Base-by-base conservation (phyloP, 2,797 vertebrate species). In the Rhabdophis nuchalis region DNA sequence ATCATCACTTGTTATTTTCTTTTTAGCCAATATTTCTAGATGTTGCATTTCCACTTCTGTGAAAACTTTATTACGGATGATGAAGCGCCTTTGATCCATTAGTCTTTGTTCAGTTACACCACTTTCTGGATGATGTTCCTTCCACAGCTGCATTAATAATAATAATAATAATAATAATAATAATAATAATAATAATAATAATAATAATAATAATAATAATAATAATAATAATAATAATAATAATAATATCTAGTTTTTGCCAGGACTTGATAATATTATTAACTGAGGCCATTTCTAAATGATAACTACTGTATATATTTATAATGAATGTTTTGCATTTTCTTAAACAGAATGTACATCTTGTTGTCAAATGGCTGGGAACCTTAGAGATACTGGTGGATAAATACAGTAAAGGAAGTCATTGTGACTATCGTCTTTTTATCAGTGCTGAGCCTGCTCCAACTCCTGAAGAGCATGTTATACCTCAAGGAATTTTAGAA, bases 401-500 rank as follows among this genome's bases (percentile, higher is more conserved):
- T 68, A 95, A 93, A 20, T 95, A 96, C 46, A 97, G 96, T 10
- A 94, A 90, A 56, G 96, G 95, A 93, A 96, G 98, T 94, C 97
- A 98, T 93, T 90, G 94, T 85, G 96, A 98, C 96, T 98, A 97
- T 95, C 95, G 95, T 90, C 97, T 98, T 93, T 99, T 98, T 94
- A 96, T 98, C 96, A 98, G 97, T 1, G 98, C 98, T 5, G 97
- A 98, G 95, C 96, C 97, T 52, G 97, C 97, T 27, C 92, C 96
- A 25, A 94, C 90, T 9, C 96, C 97, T 7, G 96, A 98, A 82
- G 96, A 98, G 68, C 97, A 98, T n/a, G 61, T 98, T 14, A 97
- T 99, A 95, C 98, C 98, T 87, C 96, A 97, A 95, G 98, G 97
- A 88, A 97, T 98, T 46, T 94, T 98, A 94, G 98, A 98, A 95